Evolutionary conservation across 2,797 vertebrate species (phyloP).

Genomic region (Oreochromis mossambicus): DNA sequence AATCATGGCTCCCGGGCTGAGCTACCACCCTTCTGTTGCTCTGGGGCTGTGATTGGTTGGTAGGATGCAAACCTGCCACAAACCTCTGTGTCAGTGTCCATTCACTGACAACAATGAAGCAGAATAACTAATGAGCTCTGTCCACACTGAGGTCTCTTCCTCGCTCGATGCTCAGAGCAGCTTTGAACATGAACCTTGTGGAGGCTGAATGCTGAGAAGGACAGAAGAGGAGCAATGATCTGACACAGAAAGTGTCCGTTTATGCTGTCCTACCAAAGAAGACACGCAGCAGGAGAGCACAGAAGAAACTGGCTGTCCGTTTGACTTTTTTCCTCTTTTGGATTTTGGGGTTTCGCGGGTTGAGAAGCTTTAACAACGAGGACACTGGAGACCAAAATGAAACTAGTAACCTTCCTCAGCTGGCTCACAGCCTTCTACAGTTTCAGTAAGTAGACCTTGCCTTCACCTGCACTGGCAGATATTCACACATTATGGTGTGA

Average conservation of each 20-base stretch:
- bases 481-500: neutral
- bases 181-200: constrained; percentile 56
- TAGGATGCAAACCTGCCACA: constrained; percentile 52
- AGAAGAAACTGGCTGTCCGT: neutral
- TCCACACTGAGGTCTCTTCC: constrained; percentile 21
- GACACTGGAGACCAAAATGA: constrained; percentile 42
- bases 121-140: constrained; percentile 66
- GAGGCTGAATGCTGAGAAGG: constrained; percentile 15
- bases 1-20: constrained; percentile 24
- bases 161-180: constrained; percentile 27
- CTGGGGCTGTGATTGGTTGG: constrained; percentile 54
- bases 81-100: constrained; percentile 54
- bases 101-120: constrained; percentile 62
- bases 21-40: constrained; percentile 4
- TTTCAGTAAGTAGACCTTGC: constrained; percentile 66
- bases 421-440: constrained; percentile 48
- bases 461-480: neutral
- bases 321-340: constrained; percentile 5
- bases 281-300: neutral
- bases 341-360: neutral
- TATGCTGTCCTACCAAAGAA: constrained; percentile 41
- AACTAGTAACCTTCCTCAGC: constrained; percentile 52
- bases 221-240: constrained; percentile 33
- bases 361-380: constrained; percentile 14
- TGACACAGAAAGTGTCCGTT: neutral